A percentile compares a stretch with the other conserved stretches of the same genome.
Conservation (phyloP, 2,797 vertebrate species). For the Acanthopagrus latus region DNA sequence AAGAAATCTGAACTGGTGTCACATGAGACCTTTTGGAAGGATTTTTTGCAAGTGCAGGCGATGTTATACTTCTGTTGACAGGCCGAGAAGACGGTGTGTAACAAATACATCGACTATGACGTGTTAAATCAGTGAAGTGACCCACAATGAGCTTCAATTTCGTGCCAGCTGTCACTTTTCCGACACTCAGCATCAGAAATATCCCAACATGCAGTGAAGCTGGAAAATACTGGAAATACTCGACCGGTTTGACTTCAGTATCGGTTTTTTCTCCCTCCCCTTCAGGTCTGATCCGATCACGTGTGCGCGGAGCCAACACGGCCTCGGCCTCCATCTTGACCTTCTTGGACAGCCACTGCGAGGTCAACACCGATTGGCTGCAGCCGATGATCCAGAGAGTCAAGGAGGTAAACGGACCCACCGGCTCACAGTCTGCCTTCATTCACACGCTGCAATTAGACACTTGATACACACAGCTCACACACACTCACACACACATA, state of each 20-base stretch:
- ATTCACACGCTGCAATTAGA: conserved; percentile 49
- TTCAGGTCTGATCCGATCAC: conserved; percentile 95
- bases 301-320: conserved; percentile 93
- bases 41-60: not conserved
- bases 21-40: not conserved
- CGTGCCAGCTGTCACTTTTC: not conserved
- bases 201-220: not conserved
- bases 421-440: conserved; percentile 6
- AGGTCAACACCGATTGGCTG: conserved; percentile 97
- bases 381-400: conserved; percentile 98
- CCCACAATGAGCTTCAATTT: not conserved
- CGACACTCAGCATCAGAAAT: not conserved
- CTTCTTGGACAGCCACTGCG: conserved; percentile 98
- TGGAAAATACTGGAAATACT: not conserved
- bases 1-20: no score
- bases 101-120: not conserved
- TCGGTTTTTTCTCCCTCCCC: not conserved
- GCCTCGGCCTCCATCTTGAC: conserved; percentile 92
- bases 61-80: not conserved
- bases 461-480: conserved; percentile 15
- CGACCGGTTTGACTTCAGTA: not conserved
- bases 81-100: not conserved
- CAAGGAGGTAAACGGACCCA: conserved; percentile 89
- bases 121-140: not conserved
- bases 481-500: conserved; percentile 7